Conservation (phyloP, 64 coral and sea anemone genomes). For the Montipora efflorescens region DNA sequence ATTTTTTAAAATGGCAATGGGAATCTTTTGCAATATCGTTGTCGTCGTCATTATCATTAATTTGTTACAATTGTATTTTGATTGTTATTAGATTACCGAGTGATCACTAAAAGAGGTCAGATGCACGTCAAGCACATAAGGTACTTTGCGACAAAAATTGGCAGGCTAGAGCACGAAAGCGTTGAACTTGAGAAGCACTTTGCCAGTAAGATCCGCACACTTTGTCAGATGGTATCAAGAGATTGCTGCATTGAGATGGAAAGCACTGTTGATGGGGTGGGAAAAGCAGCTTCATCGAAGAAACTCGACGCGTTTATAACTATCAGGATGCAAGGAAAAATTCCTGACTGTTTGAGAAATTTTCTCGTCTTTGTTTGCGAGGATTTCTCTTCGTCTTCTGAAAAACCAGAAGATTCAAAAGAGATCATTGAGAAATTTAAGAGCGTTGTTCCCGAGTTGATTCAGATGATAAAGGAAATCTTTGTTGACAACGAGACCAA, state of each 20-base stretch:
- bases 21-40: no score
- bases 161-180: not conserved
- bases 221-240: not conserved
- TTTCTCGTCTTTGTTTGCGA: not conserved
- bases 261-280: not conserved
- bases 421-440: not conserved
- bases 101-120: slow-evolving; percentile 34
- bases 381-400: not conserved
- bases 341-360: not conserved
- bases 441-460: not conserved
- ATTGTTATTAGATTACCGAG: slow-evolving; percentile 4
- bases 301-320: not conserved
- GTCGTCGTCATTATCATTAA: not conserved
- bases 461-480: not conserved
- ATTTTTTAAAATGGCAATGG: not conserved
- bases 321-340: not conserved
- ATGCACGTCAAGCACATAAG: slow-evolving; percentile 23
- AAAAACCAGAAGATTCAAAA: not conserved
- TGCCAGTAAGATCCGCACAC: not conserved
- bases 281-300: not conserved
- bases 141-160: not conserved
- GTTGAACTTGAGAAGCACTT: not conserved
- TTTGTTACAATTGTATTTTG: not conserved
- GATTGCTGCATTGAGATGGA: slow-evolving; percentile 57
- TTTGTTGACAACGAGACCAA: not conserved